phyloP scores from a whole-genome alignment of 2,113 vertebrate species.

The Arizona elegans region DNA sequence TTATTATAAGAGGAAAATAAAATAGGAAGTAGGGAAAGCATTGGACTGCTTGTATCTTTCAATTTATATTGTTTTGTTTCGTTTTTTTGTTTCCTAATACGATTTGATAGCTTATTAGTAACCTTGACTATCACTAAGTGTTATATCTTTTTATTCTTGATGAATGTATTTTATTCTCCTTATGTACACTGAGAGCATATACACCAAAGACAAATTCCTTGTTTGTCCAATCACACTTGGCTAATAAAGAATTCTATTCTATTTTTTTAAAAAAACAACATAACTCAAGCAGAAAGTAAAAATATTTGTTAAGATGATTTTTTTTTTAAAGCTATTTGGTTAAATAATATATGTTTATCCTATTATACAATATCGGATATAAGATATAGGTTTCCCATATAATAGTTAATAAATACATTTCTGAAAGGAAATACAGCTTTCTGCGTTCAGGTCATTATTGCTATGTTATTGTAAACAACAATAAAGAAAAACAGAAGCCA shows the following conservation, averaged over 20 bases:
- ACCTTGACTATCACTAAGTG: no score
- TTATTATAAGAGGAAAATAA: neutral
- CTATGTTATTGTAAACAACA: neutral
- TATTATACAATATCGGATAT: neutral
- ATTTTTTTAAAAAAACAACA: neutral
- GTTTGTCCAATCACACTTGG: no score
- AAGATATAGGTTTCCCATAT: neutral
- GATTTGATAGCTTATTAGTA: no score
- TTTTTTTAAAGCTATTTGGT: neutral
- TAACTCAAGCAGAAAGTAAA: neutral
- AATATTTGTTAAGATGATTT: neutral
- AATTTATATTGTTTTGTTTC: no score
- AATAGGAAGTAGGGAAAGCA: neutral
- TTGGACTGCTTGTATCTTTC: neutral
- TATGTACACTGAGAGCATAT: no score
- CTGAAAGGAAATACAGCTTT: constrained; percentile 1
- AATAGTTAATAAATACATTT: neutral
- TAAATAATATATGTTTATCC: neutral
- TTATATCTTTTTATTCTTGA: no score
- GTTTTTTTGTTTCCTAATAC: no score
- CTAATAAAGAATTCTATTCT: no score
- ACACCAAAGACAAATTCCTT: no score
- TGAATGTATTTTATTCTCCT: no score
- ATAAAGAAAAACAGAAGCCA: neutral
- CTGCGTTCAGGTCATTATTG: neutral